These are phyloP conservation scores for Myotis yumanensis DNA, from an alignment of 2,113 vertebrate genomes.

Conservation along the genomic window DNA sequence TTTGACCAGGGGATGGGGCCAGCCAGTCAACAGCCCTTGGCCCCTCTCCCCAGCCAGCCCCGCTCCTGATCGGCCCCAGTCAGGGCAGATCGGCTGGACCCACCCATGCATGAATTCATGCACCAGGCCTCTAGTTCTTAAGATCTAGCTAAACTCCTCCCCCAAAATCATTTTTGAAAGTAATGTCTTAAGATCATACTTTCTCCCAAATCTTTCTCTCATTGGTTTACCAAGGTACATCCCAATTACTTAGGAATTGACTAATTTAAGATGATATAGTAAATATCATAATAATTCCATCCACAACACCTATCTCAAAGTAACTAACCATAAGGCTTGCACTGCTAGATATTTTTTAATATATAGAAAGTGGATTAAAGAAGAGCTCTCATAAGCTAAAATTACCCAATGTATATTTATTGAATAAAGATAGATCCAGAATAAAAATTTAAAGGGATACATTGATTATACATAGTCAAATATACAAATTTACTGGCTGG, in stretches of 20 bases:
- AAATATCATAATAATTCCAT: background rate
- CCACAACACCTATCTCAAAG: background rate
- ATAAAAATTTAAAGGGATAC: background rate
- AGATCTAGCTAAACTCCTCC: background rate
- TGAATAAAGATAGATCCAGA: background rate
- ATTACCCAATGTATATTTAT: background rate
- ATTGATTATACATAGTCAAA: background rate
- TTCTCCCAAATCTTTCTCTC: background rate
- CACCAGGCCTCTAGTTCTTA: too few species aligned
- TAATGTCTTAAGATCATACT: background rate
- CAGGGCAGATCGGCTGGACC: fast-evolving
- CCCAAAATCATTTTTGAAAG: background rate
- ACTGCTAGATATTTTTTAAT: background rate
- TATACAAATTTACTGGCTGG: background rate
- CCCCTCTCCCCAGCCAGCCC: fast-evolving
- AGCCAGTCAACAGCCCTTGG: too few species aligned
- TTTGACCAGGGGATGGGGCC: too few species aligned
- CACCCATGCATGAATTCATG: too few species aligned
- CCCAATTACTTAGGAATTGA: background rate
- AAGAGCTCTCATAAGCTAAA: background rate
- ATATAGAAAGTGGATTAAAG: background rate
- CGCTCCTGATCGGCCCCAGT: too few species aligned
- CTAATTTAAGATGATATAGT: background rate
- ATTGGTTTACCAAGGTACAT: background rate
- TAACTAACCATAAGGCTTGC: background rate